Evolutionary conservation across 2,113 vertebrate genomes (phyloP), one percentile per base, ranked within the genome.

Genomic region (Macaca nemestrina): DNA sequence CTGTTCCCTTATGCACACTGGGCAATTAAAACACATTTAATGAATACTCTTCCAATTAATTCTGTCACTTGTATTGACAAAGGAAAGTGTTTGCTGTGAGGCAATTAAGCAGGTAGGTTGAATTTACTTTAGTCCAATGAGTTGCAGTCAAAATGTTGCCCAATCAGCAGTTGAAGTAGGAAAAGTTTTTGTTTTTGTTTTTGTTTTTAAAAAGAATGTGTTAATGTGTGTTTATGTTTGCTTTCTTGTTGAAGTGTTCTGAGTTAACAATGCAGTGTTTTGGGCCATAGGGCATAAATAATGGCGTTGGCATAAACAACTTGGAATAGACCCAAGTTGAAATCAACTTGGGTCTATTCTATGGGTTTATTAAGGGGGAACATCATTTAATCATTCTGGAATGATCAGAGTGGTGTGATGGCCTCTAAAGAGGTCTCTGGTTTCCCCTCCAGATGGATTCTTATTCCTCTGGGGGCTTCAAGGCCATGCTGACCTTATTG

Each of bases 21-120:
- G 52, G 97, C 84, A 95, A 92, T 95, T 95, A 92, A 92, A 92
- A 84, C 32, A 22, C 55, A 64, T 70, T 84, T 95, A 92, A 94
- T 94, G 76, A 95, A 80, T 55, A 81, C 9, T 75, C 22, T 81
- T n/a, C 27, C 68, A 84, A 75, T 80, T 94, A 97, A 95, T 94
- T 95, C 45, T 30, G 68, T 89, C 50, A 22, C 73, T 88, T 30
- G 20, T 40, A 86, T 70, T 90, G 90, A 92, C 38, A 45, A n/a
- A 76, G 35, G 38, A 68, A 87, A 87, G 35, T 84, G 13, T 91
- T 94, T 64, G 8, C 35, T 64, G 5, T 43, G 61, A 90, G 40
- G 27, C 9, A n/a, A 32, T 68, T 90, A 78, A 82, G 68, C 27
- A 87, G 32, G 10, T 32, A n/a, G 38, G 38, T 75, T 88, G 92